These are phyloP conservation scores for Aselliscus stoliczkanus DNA, from an alignment of 2,797 vertebrate species.

Conservation along the genomic window DNA sequence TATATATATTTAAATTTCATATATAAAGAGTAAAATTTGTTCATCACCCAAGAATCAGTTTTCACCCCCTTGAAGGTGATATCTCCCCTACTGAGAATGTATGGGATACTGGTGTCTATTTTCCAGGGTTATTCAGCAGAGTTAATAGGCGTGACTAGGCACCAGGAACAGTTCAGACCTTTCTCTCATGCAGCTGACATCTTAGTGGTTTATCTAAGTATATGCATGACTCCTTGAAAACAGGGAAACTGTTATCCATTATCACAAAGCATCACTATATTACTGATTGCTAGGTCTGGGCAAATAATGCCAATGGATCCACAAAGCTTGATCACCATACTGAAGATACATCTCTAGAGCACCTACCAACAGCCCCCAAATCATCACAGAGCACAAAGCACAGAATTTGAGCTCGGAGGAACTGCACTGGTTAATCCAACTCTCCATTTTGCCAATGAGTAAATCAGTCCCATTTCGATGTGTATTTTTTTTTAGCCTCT, in stretches of 20 bases:
- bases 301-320: not conserved
- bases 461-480: not conserved
- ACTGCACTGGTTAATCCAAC: not conserved
- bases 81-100: not conserved
- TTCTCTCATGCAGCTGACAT: not conserved
- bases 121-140: not conserved
- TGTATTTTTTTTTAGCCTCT: not conserved
- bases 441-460: not conserved
- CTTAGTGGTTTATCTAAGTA: not conserved
- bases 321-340: not conserved
- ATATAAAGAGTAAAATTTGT: not conserved
- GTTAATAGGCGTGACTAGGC: not conserved
- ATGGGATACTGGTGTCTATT: not conserved
- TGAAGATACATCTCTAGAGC: not conserved
- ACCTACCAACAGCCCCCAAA: not conserved
- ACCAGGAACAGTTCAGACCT: not conserved
- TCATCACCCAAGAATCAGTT: not conserved
- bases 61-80: not conserved
- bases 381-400: not conserved
- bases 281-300: not conserved
- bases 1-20: not conserved
- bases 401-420: not conserved
- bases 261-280: not conserved
- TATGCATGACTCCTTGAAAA: not conserved
- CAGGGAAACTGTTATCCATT: not conserved